These are phyloP conservation scores for Drosophila subquinaria DNA, from an alignment of 2,888 invertebrate genomes.

Conservation along the genomic window DNA sequence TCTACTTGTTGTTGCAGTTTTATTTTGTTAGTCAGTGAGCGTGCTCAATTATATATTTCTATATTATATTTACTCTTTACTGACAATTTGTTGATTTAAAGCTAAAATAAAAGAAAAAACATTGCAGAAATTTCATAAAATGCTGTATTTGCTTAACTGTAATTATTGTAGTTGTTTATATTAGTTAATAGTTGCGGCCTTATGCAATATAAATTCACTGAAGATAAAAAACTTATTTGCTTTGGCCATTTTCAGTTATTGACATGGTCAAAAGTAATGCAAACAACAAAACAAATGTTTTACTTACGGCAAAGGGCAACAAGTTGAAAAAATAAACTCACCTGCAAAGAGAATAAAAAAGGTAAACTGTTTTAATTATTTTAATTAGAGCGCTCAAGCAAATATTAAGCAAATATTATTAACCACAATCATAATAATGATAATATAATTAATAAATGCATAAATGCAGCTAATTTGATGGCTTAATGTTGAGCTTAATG, in stretches of 20 bases:
- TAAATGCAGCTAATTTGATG: conserved; percentile 9
- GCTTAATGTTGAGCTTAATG: conserved; percentile 23
- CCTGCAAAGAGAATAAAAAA: conserved; percentile 58
- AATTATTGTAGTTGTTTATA: conserved; percentile 19
- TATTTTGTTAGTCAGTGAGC: background rate
- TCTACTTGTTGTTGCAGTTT: conserved; percentile 1
- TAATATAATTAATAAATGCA: conserved; percentile 5
- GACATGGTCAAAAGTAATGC: conserved; percentile 13
- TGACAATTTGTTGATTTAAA: conserved; percentile 14
- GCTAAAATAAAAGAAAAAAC: background rate
- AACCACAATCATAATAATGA: background rate
- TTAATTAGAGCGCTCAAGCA: conserved; percentile 25
- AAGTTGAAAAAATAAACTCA: conserved; percentile 56
- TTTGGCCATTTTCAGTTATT: conserved; percentile 40
- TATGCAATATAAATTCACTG: background rate
- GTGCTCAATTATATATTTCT: conserved; percentile 2
- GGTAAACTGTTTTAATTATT: conserved; percentile 39
- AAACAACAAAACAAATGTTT: conserved; percentile 46
- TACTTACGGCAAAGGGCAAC: conserved; percentile 47
- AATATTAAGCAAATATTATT: conserved; percentile 17
- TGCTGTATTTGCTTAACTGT: conserved; percentile 22
- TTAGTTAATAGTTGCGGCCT: conserved; percentile 8
- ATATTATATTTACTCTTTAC: background rate
- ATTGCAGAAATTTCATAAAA: background rate
- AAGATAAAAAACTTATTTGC: conserved; percentile 17